phyloP scores from a whole-genome alignment of 2,888 invertebrate species.

The Agonopterix arenella region DNA sequence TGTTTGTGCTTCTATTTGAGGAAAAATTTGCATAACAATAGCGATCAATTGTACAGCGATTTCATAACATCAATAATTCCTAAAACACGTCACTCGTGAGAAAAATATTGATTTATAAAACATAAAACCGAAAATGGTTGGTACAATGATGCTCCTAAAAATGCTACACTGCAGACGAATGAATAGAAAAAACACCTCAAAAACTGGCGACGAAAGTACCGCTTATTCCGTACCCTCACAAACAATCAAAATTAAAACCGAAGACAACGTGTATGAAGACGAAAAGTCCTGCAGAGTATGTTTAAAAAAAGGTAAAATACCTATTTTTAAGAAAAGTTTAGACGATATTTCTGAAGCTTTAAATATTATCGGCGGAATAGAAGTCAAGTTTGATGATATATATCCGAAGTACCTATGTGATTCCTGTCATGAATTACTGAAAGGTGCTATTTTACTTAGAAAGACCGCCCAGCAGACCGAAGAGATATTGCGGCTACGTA shows the following conservation, averaged over 20 bases:
- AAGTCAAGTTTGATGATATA: slow-evolving; percentile 36
- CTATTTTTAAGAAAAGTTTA: slow-evolving; percentile 35
- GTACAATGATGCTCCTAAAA: slow-evolving; percentile 37
- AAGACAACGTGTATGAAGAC: slow-evolving; percentile 11
- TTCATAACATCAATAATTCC: too few relatives aligned
- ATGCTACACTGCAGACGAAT: slow-evolving; percentile 39
- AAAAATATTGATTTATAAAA: too few relatives aligned
- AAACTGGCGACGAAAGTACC: slow-evolving; percentile 1
- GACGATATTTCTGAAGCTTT: slow-evolving; percentile 39
- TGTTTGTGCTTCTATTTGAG: too few relatives aligned
- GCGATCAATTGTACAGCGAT: too few relatives aligned
- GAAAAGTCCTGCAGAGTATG: slow-evolving; percentile 47
- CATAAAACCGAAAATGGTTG: slow-evolving; percentile 29
- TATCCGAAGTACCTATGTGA: slow-evolving; percentile 54
- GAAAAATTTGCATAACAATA: too few relatives aligned
- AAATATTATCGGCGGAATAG: slow-evolving; percentile 37
- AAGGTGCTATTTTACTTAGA: slow-evolving; percentile 52
- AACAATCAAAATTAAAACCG: slow-evolving; percentile 6
- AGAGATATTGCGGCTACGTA: neutral
- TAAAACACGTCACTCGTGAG: too few relatives aligned
- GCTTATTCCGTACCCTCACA: neutral
- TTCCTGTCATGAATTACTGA: slow-evolving; percentile 42
- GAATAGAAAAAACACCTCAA: slow-evolving; percentile 7
- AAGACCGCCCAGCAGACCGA: slow-evolving; percentile 50
- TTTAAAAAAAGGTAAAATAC: slow-evolving; percentile 49